A percentile compares a stretch with the other conserved stretches of the same genome.
These are phyloP conservation scores for Xenops minutus DNA, from an alignment of 2,797 vertebrate species.

Conservation along the genomic window DNA sequence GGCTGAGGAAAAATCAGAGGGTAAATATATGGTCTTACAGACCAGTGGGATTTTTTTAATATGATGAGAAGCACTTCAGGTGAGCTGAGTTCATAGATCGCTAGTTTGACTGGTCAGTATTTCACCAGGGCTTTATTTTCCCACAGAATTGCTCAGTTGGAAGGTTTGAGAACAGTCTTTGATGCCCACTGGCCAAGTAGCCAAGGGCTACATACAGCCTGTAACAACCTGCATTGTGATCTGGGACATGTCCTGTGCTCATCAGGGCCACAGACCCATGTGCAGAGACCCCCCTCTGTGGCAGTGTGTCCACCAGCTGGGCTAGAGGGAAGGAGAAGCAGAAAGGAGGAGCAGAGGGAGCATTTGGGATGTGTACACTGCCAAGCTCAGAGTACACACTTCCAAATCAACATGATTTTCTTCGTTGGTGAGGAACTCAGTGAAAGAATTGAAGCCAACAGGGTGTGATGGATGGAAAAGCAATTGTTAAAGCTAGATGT, in stretches of 20 bases:
- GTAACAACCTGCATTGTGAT: not conserved
- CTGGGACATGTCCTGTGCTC: rapidly evolving
- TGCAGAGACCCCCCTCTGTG: not conserved
- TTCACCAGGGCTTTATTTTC: not conserved
- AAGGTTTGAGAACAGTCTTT: not conserved
- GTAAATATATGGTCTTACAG: not conserved
- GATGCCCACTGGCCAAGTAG: not conserved
- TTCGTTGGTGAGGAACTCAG: not conserved
- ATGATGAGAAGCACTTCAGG: not conserved
- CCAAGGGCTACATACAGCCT: rapidly evolving
- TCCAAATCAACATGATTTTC: not conserved
- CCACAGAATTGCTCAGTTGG: not conserved
- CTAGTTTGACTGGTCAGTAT: no score
- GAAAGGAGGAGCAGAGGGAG: not conserved
- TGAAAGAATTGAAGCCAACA: not conserved
- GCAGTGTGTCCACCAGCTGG: not conserved
- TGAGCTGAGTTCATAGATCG: not conserved
- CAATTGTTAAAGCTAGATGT: not conserved
- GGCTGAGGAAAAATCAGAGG: not conserved
- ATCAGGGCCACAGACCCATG: no score
- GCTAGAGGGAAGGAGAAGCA: not conserved
- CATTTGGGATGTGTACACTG: rapidly evolving
- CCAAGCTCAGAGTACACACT: not conserved
- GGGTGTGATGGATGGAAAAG: not conserved
- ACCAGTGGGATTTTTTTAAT: not conserved